Conservation (phyloP, 92 coral and sea anemone genomes). For the Bergia puertoricense region DNA sequence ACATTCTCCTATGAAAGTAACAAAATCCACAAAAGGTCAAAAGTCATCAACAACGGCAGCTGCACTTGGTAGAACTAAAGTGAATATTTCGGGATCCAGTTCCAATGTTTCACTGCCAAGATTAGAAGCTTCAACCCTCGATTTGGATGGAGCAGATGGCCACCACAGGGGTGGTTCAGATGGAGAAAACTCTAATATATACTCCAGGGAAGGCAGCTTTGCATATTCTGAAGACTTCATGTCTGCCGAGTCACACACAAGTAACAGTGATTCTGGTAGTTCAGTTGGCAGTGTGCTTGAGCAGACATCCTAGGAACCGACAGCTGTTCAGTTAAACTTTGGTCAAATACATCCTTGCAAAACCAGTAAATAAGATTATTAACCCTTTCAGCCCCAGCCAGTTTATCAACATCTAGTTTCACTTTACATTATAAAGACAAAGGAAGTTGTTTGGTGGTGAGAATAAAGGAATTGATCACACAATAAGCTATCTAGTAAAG, state of each 20-base stretch:
- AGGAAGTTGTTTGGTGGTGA: too few species aligned
- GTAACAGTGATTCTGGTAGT: constrained; percentile 32
- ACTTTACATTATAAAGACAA: too few species aligned
- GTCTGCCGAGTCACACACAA: constrained; percentile 47
- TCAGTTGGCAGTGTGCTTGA: constrained; percentile 23
- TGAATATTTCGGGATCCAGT: constrained; percentile 14
- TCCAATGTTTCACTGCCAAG: background rate
- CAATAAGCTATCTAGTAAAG: too few species aligned
- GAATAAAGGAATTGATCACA: too few species aligned
- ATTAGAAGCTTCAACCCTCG: background rate
- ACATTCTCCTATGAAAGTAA: background rate
- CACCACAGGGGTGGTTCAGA: background rate
- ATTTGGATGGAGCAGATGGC: background rate
- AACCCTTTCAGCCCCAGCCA: too few species aligned
- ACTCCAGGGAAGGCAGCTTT: constrained; percentile 50
- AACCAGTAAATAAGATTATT: too few species aligned
- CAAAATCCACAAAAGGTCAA: background rate
- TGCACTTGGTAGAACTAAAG: constrained; percentile 4
- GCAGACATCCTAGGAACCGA: background rate
- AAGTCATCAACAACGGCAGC: background rate
- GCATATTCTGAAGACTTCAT: constrained; percentile 63
- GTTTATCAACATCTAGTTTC: too few species aligned
- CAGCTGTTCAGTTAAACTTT: too few species aligned
- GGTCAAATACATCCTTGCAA: background rate
- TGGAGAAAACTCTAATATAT: background rate